These are phyloP conservation scores for Diprion similis DNA, from an alignment of 1,140 invertebrate genomes.

Conservation along the genomic window DNA sequence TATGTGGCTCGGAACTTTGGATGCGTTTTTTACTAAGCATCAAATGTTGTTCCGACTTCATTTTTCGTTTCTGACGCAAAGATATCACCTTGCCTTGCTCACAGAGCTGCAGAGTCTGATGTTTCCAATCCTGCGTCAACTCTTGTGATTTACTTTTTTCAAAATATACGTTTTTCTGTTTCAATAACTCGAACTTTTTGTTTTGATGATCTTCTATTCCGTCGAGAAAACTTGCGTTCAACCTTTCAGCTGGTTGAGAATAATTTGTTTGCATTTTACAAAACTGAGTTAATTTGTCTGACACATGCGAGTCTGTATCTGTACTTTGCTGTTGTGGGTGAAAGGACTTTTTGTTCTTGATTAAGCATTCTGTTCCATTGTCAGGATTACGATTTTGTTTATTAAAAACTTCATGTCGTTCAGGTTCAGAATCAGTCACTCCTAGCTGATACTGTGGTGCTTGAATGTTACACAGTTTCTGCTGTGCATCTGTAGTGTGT, in stretches of 20 bases:
- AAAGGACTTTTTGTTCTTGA: not conserved
- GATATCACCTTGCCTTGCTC: no score
- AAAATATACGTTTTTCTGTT: no score
- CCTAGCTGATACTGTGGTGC: no score
- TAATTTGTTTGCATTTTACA: not conserved
- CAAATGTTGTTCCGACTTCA: slow-evolving; percentile 38
- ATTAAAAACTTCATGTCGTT: no score
- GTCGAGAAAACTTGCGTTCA: no score
- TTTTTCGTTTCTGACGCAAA: slow-evolving; percentile 18
- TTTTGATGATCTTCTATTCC: not conserved
- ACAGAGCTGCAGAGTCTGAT: not conserved
- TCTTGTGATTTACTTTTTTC: no score
- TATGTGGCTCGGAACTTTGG: slow-evolving; percentile 27
- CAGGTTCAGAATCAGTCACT: no score
- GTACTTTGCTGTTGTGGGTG: not conserved
- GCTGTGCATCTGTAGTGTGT: no score
- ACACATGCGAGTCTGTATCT: not conserved
- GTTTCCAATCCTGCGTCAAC: not conserved
- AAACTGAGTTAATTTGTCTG: not conserved
- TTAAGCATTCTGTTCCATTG: no score
- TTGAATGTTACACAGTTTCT: no score
- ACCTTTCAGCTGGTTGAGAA: not conserved
- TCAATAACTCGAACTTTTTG: not conserved
- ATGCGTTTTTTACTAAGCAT: slow-evolving; percentile 20
- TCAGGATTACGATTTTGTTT: no score